Evolutionary conservation across 2,888 invertebrate species (phyloP), one percentile per base, ranked within the genome.

Genomic region (Eledona agricola): DNA sequence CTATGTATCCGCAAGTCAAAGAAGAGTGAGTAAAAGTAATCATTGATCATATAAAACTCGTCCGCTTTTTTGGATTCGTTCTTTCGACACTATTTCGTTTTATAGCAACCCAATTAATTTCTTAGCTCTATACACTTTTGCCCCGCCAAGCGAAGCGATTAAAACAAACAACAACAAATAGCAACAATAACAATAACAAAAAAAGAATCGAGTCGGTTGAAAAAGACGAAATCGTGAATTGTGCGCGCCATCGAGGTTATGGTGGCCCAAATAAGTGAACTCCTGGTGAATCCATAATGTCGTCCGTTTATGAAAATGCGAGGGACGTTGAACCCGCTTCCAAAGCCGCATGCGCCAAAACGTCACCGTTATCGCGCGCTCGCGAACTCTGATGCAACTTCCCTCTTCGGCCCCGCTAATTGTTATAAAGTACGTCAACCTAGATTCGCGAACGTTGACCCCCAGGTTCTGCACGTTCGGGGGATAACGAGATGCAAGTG

Each of bases 361-460:
- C 38, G 46, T 61, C 58, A 58, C 64, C 64, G 63, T 65, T 64
- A 64, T 60, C 62, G 62, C 59, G 56, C 43, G 22, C 12, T 40
- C 42, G 38, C 38, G 13, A 13, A 28, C 38, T 31, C 54, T 60
- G 63, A 61, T 65, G 64, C 66, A 64, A 64, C 60, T 59, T 57
- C 60, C 57, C 64, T 58, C 61, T 62, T 58, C 54, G 38, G 35
- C 51, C 47, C 37, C 37, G 45, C 51, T 52, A 37, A 59, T 51
- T 45, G 51, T 55, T 52, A 51, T 58, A 31, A 54, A 60, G 64
- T 61, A 63, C 64, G 58, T 58, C 66, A 64, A 66, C 66, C 66
- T 59, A 66, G 64, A 59, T 65, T 63, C 47, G 57, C 54, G 65
- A 56, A 53, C 65, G 65, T 65, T 66, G 67, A 70, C 65, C 68